Conservation (phyloP, 2,113 vertebrate genomes). For the Eleginops maclovinus region DNA sequence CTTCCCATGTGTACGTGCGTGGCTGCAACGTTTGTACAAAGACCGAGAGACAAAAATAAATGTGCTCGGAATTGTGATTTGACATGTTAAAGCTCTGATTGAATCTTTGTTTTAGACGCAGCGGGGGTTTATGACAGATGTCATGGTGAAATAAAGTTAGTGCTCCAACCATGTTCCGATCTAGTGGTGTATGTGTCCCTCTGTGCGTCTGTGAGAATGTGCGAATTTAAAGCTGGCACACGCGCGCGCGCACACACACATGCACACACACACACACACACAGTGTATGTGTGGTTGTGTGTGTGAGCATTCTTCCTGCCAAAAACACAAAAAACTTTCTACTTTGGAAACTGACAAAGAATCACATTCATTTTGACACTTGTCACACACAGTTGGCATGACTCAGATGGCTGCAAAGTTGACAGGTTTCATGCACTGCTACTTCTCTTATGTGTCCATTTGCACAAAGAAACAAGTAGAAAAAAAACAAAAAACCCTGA, state of each 20-base stretch:
- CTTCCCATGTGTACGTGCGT: constrained; percentile 70
- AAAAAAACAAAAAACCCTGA: neutral
- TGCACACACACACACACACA: too few species aligned
- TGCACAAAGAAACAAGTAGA: constrained; percentile 17
- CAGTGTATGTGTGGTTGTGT: neutral
- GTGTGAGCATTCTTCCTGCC: neutral
- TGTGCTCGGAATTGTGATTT: constrained; percentile 64
- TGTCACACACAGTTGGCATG: constrained; percentile 61
- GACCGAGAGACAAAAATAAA: constrained; percentile 1
- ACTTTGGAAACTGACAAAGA: constrained; percentile 47
- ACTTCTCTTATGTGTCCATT: constrained; percentile 21
- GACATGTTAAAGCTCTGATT: constrained; percentile 48
- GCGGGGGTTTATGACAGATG: constrained; percentile 63
- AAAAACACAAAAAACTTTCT: constrained; percentile 46
- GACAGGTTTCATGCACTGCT: constrained; percentile 34
- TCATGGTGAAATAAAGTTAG: constrained; percentile 68
- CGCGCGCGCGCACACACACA: too few species aligned
- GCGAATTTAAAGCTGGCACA: neutral
- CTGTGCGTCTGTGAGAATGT: neutral
- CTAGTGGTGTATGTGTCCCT: constrained; percentile 14
- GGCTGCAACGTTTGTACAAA: constrained; percentile 49
- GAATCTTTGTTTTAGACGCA: constrained; percentile 62
- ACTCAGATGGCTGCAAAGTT: constrained; percentile 47
- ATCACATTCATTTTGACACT: constrained; percentile 55
- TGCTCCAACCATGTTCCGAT: constrained; percentile 53